These are phyloP conservation scores for Ceratina calcarata DNA, from an alignment of 1,140 invertebrate species.

Conservation along the genomic window DNA sequence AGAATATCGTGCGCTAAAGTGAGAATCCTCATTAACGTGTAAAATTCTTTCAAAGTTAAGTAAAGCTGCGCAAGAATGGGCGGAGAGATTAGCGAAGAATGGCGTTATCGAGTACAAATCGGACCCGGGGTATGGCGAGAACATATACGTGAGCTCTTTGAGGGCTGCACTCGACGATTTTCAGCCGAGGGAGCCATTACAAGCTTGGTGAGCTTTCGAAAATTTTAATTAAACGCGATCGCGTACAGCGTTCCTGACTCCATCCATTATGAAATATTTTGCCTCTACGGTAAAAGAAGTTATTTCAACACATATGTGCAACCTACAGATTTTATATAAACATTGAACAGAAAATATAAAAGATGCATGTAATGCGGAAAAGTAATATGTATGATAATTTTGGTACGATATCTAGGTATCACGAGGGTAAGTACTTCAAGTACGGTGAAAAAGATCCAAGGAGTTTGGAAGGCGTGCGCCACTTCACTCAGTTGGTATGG, in stretches of 20 bases:
- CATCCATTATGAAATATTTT: not conserved
- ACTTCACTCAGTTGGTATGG: constrained; percentile 86
- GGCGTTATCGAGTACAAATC: constrained; percentile 81
- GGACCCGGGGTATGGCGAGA: constrained; percentile 82
- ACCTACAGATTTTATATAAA: no score
- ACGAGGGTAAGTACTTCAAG: constrained; percentile 64
- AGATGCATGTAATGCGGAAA: no score
- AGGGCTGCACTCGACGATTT: constrained; percentile 73
- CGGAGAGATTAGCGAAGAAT: constrained; percentile 81
- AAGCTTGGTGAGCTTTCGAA: constrained; percentile 69
- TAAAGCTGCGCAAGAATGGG: constrained; percentile 83
- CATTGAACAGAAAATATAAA: no score
- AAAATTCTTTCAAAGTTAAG: constrained; percentile 72
- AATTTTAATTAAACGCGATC: not conserved
- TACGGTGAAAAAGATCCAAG: constrained; percentile 46
- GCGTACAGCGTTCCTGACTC: not conserved
- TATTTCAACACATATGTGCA: no score
- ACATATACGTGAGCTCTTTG: constrained; percentile 82
- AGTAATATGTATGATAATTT: not conserved
- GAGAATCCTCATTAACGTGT: not conserved
- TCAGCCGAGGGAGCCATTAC: constrained; percentile 62
- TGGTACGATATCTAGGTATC: constrained; percentile 53
- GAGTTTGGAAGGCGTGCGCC: constrained; percentile 69
- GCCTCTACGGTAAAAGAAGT: no score
- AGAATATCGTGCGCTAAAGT: no score